phyloP scores from a whole-genome alignment of 2,797 vertebrate species.

The Phrynocephalus guinanensis region DNA sequence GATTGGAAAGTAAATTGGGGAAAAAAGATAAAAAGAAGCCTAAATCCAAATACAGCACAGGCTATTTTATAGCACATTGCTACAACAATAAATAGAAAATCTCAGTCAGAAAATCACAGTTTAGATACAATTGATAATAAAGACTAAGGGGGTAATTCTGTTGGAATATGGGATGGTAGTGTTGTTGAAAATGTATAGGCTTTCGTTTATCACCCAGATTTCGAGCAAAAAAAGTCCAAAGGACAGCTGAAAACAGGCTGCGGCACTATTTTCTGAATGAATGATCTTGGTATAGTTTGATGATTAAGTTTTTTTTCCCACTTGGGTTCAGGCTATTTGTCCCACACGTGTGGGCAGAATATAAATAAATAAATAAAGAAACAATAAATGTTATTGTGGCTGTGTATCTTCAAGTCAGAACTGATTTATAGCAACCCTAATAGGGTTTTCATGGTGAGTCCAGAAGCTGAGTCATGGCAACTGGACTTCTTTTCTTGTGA shows the following conservation, averaged over 20 bases:
- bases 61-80: not conserved
- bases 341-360: too few relatives aligned
- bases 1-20: constrained; percentile 20
- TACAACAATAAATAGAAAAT: not conserved
- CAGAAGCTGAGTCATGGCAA: too few relatives aligned
- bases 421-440: too few relatives aligned
- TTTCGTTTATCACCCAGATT: not conserved
- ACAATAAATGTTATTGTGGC: too few relatives aligned
- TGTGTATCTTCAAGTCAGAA: too few relatives aligned
- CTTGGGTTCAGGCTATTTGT: too few relatives aligned
- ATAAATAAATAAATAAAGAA: too few relatives aligned
- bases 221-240: not conserved
- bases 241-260: not conserved
- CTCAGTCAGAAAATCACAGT: not conserved
- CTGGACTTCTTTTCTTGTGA: too few relatives aligned
- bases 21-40: constrained; percentile 7
- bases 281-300: not conserved
- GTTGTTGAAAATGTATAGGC: not conserved
- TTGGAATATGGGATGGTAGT: not conserved
- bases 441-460: too few relatives aligned
- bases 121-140: constrained; percentile 2
- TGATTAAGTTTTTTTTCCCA: not conserved
- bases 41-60: not conserved
- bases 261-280: not conserved
- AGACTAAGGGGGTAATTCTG: not conserved